Base-by-base conservation (phyloP, 2,888 invertebrate species). In the Hylaea fasciaria region DNA sequence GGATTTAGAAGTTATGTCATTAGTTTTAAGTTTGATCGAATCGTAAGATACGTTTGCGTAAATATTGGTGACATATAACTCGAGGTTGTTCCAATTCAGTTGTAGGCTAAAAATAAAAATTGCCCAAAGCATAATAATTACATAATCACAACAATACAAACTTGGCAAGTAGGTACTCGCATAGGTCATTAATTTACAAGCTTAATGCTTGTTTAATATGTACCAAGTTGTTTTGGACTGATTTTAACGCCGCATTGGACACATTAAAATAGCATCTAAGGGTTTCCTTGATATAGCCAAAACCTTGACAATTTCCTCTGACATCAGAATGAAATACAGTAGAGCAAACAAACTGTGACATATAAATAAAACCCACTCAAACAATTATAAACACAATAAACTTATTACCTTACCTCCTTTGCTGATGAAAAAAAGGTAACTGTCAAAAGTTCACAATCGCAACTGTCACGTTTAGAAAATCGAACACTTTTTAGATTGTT, bases 21-120 rank as follows among this genome's bases (percentile, higher is more conserved):
- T 78, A 74, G 70, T 72, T 60, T n/a, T 69, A 76, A 71, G 71
- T 73, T 76, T 73, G 72, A 79, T 76, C 71, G 68, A 70, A 74
- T 63, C 74, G 58, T 67, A 71, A 77, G 70, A 66, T 72, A 69
- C 62, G 75, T 79, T 83, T 83, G 75, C 80, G 82, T 82, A 82
- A 85, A 85, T 80, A 85, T 85, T 83, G 76, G 84, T 82, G 83
- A 82, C 83, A 77, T 29, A 73, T 16, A 17, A 12, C 49, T 76
- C 85, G 84, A 86, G 86, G 86, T 65, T 83, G 82, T 80, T 74
- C 78, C 76, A 82, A 80, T 83, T 81, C 77, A 74, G 64, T 70
- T 73, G 69, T 69, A 62, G 69, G 57, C 62, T 59, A 69, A 74
- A 75, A 69, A 77, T 75, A 77, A 71, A 62, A 22, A 22, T 22